Evolutionary conservation across 2,888 invertebrate species (phyloP).

Genomic region (Ptychoptera contaminata): DNA sequence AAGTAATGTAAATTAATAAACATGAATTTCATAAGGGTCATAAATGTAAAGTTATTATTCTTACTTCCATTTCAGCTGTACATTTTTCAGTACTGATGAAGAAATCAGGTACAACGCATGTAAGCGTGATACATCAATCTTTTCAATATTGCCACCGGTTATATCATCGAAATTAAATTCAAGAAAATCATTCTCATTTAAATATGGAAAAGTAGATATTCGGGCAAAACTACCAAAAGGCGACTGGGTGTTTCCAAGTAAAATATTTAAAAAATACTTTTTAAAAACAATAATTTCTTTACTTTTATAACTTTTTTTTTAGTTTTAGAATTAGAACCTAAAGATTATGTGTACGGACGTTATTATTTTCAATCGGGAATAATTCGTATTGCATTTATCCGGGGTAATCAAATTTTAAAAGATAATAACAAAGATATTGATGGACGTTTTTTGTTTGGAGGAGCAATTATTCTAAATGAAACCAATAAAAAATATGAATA

Average conservation of each 20-base stretch:
- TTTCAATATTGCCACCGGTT: constrained; percentile 49
- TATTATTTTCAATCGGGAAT: constrained; percentile 45
- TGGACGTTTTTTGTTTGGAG: constrained; percentile 19
- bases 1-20: no score
- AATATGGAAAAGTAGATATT: constrained; percentile 50
- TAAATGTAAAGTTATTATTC: no score
- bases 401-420: constrained; percentile 39
- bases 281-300: background rate
- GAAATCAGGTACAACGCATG: constrained; percentile 30
- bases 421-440: constrained; percentile 16
- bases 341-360: constrained; percentile 42
- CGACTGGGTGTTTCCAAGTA: constrained; percentile 64
- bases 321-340: constrained; percentile 52
- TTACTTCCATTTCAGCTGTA: constrained; percentile 25
- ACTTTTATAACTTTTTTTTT: constrained; percentile 11
- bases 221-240: constrained; percentile 57
- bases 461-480: constrained; percentile 18
- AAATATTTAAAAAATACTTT: constrained; percentile 12
- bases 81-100: constrained; percentile 19
- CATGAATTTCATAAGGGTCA: no score
- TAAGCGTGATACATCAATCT: constrained; percentile 14
- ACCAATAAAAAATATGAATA: constrained; percentile 26
- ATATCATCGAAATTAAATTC: constrained; percentile 46
- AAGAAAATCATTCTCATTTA: constrained; percentile 44
- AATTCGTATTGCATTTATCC: constrained; percentile 51